Evolutionary conservation across 2,113 vertebrate genomes (phyloP).

Genomic region (Galbula dea): DNA sequence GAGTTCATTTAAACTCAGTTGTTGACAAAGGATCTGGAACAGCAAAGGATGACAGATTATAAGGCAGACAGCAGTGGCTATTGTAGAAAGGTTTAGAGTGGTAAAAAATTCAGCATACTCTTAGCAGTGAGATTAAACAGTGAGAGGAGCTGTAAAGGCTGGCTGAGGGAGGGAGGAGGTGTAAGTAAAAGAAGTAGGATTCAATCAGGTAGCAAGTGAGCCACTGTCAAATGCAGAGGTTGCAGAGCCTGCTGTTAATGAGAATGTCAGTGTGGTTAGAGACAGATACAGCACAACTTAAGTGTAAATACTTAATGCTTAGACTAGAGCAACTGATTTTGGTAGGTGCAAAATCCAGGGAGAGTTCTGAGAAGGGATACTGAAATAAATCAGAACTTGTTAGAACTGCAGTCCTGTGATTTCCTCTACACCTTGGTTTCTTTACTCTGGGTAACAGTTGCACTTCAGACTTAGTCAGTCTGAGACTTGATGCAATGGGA

Average conservation of each 20-base stretch:
- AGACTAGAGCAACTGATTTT: not conserved
- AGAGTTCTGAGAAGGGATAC: not conserved
- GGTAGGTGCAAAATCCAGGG: not conserved
- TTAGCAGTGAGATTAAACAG: not conserved
- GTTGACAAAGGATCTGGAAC: not conserved
- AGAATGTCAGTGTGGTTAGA: not conserved
- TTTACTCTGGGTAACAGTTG: not conserved
- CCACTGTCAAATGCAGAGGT: not conserved
- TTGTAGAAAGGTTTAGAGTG: not conserved
- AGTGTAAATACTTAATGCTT: not conserved
- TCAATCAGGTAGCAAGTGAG: not conserved
- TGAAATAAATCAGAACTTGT: not conserved
- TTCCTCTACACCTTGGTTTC: not conserved
- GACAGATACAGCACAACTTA: not conserved
- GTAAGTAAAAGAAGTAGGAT: not conserved
- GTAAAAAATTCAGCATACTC: not conserved
- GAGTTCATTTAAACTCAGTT: slow-evolving; percentile 14
- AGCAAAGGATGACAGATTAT: not conserved
- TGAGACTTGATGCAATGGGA: not conserved
- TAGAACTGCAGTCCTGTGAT: not conserved
- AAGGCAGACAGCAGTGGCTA: not conserved
- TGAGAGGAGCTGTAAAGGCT: not conserved
- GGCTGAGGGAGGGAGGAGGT: not conserved
- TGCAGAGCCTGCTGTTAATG: not conserved
- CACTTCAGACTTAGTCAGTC: not conserved